Base-by-base conservation (phyloP, 2,113 vertebrate species). In the Microtus pennsylvanicus region DNA sequence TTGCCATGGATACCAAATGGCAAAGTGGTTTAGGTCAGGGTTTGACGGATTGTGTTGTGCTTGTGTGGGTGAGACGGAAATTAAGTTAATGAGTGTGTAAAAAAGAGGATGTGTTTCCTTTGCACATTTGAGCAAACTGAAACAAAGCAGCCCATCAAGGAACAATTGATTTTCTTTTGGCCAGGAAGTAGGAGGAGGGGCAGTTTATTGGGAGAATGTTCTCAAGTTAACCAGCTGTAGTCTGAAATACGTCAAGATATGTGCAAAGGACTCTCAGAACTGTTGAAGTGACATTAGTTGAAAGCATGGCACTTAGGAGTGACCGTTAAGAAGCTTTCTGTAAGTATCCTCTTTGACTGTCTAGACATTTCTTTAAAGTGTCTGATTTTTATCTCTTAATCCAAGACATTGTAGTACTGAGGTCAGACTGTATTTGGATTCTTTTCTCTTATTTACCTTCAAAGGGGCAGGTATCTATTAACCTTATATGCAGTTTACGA, bases 1-100 rank as follows among this genome's bases (percentile, higher is more conserved):
- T 98, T 98, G 97, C 98, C 96, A 97, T 98, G 98, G 98, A 98
- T 98, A 99, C 98, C 97, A 98, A 98, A 97, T 97, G 96, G 98
- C 95, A 14, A 97, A 98, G 94, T 95, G 93, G 94, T 94, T 98
- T 94, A 95, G 94, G 97, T 98, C 89, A 94, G 92, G 95, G 85
- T 98, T 98, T 98, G 95, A 98, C 98, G 89, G 97, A 98, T 97
- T 98, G 93, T 75, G 70, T 95, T 97, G 74, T 97, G 97, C 98
- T 98, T 97, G 97, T 98, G 92, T 98, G 97, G 94, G 94, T 97
- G 97, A 98, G 97, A 98, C 93, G 95, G 97, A 98, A 98, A 99
- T 98, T 98, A 98, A 98, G 97, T 98, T 98, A 98, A 98, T 98
- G 97, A 96, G 89, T 98, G 83, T 96, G 69, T 9, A 17, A 96